Conservation (phyloP, 2,113 vertebrate species). For the Dolichotis patagonum region DNA sequence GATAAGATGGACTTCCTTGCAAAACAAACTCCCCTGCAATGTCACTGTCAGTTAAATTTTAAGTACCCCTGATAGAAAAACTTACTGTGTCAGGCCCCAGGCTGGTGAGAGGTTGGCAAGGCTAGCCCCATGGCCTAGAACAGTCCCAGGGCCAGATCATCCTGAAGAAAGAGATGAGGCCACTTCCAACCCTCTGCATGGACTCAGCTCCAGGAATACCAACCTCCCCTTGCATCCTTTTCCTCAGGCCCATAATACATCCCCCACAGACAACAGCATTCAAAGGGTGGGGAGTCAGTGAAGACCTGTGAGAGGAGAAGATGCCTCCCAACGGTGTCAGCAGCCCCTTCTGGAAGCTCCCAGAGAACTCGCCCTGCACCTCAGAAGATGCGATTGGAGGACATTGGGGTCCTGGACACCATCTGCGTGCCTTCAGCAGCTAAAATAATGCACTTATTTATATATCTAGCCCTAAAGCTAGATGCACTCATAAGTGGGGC, state of each 20-base stretch:
- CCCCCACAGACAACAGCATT: not conserved
- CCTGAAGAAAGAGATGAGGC: not conserved
- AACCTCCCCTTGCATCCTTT: not conserved
- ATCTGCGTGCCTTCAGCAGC: not conserved
- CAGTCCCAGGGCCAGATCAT: not conserved
- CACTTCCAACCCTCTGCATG: not conserved
- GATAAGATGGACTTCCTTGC: not conserved
- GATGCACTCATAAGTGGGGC: not conserved
- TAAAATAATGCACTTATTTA: not conserved
- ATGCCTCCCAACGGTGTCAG: not conserved
- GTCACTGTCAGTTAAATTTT: not conserved
- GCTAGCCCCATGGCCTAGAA: not conserved
- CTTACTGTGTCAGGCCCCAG: not conserved
- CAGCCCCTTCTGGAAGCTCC: not conserved
- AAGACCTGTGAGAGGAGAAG: not conserved
- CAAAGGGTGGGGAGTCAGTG: not conserved
- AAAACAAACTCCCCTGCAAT: not conserved
- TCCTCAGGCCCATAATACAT: not conserved
- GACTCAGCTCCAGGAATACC: not conserved
- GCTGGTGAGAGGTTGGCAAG: not conserved
- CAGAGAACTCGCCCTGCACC: not conserved
- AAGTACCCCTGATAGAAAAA: not conserved
- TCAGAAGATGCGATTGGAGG: not conserved
- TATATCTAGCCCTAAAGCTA: not conserved
- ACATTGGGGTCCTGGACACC: not conserved